Base-by-base conservation (phyloP, 2,888 invertebrate genomes). In the Drosophila cracens region DNA sequence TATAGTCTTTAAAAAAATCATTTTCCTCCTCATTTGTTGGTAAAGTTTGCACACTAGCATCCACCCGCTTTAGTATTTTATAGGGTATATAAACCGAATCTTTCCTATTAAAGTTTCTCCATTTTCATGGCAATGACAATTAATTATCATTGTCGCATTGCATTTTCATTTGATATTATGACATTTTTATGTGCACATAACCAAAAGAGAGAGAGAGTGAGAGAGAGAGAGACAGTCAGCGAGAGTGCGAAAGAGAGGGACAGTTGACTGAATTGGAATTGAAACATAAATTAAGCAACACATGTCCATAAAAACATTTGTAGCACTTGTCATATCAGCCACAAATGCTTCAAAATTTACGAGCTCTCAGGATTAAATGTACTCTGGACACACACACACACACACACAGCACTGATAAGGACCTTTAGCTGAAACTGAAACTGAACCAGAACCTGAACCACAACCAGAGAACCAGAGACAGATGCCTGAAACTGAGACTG, bases 251-350 rank as follows among this genome's bases (percentile, higher is more conserved):
- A 7, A 4, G 36, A 6, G 6, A 16, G 52, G 62, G 54, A 40
- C 40, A 54, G 57, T 36, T 65, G 64, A 72, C 71, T 71, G 68
- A 67, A 66, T 58, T 70, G 79, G 56, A 71, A 86, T 83, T 85
- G 85, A 83, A 88, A 82, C 85, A 85, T 85, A 85, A 85, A 88
- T 85, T 83, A 83, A 73, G 88, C 80, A 87, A 83, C 84, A 87
- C 76, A 87, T 85, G 88, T 75, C 69, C 83, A 82, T 76, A 79
- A 81, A 81, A 84, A 66, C 83, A 84, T 82, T 76, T 82, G 36
- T 74, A 74, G 68, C 83, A 85, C 88, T 87, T 85, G 86, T 85
- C 83, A 80, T 85, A 85, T 85, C 85, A 85, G 79, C 62, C 58
- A 63, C 34, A 54, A 78, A 74, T 63, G 69, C 60, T 46, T 38